Base-by-base conservation (phyloP, 2,797 vertebrate species). In the Sebastes minor region DNA sequence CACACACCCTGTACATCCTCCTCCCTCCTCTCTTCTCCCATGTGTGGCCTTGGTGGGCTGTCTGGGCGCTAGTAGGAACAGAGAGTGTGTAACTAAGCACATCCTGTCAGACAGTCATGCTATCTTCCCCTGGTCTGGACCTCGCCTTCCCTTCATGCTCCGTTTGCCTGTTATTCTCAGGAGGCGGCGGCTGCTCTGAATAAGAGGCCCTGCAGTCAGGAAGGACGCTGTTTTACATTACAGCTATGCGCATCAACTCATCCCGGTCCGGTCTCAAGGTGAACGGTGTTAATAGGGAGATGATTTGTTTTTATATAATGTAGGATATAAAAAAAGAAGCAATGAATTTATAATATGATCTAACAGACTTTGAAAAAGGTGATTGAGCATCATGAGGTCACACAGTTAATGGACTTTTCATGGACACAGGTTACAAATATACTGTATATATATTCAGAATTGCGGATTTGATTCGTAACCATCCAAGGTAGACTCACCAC, bases 21-120 rank as follows among this genome's bases (percentile, higher is more conserved):
- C 76, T 77, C 84, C 57, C 80, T 84, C 57, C 74, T 84, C 81
- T 88, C 69, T 53, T 85, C 78, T 88, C 82, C 74, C 76, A 83
- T 91, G 90, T 90, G 84, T 90, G 87, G 93, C 92, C 90, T 90
- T 92, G 93, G 89, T 92, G 87, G 80, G 93, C 90, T 90, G 89
- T 90, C 84, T 81, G 81, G 85, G 84, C 72, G 78, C 85, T 90
- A 78, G 91, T 93, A 89, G 87, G 89, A 94, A 94, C 94, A 95
- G 89, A 91, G 91, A 88, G 91, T 93, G 94, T 92, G 94, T 96
- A 96, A 96, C 95, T 95, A 96, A 95, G 94, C 96, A 93, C 93
- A 94, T 95, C 96, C 92, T 96, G 94, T 96, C 94, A 95, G 93
- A 96, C 95, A 94, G 95, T 94, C 95, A 95, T 91, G 93, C 94